Base-by-base conservation (phyloP, 2,797 vertebrate species). In the Lagocephalus sceleratus region DNA sequence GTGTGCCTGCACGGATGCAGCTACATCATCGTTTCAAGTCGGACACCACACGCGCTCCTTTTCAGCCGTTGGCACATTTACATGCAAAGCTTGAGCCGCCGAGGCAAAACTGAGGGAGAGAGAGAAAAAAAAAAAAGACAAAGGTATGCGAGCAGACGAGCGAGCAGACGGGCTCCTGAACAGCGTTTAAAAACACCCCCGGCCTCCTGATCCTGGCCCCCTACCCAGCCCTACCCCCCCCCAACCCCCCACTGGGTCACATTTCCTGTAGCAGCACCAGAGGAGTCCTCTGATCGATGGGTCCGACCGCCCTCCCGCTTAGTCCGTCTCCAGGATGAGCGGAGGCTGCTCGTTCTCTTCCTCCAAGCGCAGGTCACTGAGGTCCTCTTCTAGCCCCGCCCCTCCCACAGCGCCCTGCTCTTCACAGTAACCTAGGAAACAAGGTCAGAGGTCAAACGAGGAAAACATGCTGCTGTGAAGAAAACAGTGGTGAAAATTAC, bases 291-390 rank as follows among this genome's bases (percentile, higher is more conserved):
- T 78, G 88, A 89, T 87, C 83, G 69, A 48, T 85, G 79, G 79
- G 85, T 83, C 70, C 68, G 65, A 79, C 85, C 51, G 75, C 88
- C 74, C 68, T 76, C 38, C 39, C 15, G 39, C 15, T 17, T 83
- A 99, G 86, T 99, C 97, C 0, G 95, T 98, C 84, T 95, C 93
- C 14, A 97, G 94, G 76, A 98, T 94, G 90, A 98, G 94, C 0
- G 97, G 97, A 21, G 97, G 97, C 54, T 98, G 95, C 81, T 99
- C 95, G 8, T 94, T 95, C 84, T 99, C 97, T 22, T 99, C 97
- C 0, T 99, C 97, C 57, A 98, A 59, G 52, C 91, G 92, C 47
- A 99, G 79, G 4, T 94, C 86, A 42, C 54, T 91, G 65, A 95
- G 85, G 82, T 99, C 96, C 0, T 98, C 95, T 39, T 99, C 97